These are phyloP conservation scores for Melanitta fusca DNA, from an alignment of 2,797 vertebrate genomes.

Conservation along the genomic window DNA sequence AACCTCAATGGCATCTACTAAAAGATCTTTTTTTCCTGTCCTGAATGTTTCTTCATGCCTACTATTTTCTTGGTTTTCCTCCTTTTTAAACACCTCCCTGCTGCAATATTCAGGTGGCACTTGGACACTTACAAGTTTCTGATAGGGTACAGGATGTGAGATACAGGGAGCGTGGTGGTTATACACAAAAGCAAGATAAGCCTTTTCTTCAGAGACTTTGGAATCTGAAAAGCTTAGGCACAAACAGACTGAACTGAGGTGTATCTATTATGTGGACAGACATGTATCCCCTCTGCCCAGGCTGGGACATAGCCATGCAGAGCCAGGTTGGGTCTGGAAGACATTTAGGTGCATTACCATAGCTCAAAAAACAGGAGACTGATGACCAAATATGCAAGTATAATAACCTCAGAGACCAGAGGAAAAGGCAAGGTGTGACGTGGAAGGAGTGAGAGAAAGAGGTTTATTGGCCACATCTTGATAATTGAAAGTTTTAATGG, in stretches of 20 bases:
- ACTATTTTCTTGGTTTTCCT: accelerated
- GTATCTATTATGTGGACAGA: background rate
- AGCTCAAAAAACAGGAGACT: background rate
- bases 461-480: background rate
- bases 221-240: background rate
- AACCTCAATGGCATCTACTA: background rate
- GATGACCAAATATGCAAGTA: background rate
- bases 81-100: background rate
- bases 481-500: background rate
- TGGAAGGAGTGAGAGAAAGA: background rate
- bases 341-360: background rate
- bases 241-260: background rate
- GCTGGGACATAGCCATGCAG: background rate
- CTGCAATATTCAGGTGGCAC: background rate
- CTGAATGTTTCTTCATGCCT: background rate
- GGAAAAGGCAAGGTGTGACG: background rate
- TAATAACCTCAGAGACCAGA: background rate
- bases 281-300: background rate
- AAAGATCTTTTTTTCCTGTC: background rate
- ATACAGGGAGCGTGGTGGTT: background rate
- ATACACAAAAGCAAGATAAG: background rate
- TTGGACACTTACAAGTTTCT: background rate
- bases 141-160: background rate
- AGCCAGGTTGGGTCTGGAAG: background rate
- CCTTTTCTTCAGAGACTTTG: background rate